phyloP scores from a whole-genome alignment of 2,797 vertebrate species.

The Echiichthys vipera region DNA sequence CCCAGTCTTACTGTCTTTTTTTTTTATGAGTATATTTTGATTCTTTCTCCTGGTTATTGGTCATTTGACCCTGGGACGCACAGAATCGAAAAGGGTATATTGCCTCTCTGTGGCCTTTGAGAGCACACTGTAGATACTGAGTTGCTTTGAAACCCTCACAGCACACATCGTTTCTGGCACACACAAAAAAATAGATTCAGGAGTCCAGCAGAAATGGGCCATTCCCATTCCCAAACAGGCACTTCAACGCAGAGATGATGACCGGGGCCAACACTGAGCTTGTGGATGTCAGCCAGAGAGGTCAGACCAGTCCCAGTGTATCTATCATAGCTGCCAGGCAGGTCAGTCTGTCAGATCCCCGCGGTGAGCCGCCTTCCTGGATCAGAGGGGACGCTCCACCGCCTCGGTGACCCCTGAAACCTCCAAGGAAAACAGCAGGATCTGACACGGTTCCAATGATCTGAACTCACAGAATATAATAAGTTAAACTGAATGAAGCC shows the following conservation, averaged over 20 bases:
- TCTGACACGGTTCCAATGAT: constrained; percentile 41
- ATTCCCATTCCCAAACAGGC: constrained; percentile 58
- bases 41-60: constrained; percentile 40
- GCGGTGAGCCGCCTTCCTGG: constrained; percentile 55
- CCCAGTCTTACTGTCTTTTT: background rate
- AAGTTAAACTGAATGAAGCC: constrained; percentile 30
- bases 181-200: constrained; percentile 19
- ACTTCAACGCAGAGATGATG: constrained; percentile 53
- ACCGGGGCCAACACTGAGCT: constrained; percentile 53
- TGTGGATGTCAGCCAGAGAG: constrained; percentile 74
- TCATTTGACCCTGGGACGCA: constrained; percentile 29
- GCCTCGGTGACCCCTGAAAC: constrained; percentile 59
- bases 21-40: constrained; percentile 9
- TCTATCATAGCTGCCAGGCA: constrained; percentile 79
- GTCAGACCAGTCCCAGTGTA: constrained; percentile 72
- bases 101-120: constrained; percentile 42
- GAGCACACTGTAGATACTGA: constrained; percentile 22
- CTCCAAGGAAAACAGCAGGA: constrained; percentile 48
- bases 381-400: constrained; percentile 66
- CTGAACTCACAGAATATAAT: constrained; percentile 33
- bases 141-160: constrained; percentile 42
- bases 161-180: constrained; percentile 35
- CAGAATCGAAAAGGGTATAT: constrained; percentile 39
- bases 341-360: constrained; percentile 79
- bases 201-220: constrained; percentile 43